A percentile compares a stretch with the other conserved stretches of the same genome.
phyloP scores from a whole-genome alignment of 1,140 invertebrate species.

The Halictus rubicundus region DNA sequence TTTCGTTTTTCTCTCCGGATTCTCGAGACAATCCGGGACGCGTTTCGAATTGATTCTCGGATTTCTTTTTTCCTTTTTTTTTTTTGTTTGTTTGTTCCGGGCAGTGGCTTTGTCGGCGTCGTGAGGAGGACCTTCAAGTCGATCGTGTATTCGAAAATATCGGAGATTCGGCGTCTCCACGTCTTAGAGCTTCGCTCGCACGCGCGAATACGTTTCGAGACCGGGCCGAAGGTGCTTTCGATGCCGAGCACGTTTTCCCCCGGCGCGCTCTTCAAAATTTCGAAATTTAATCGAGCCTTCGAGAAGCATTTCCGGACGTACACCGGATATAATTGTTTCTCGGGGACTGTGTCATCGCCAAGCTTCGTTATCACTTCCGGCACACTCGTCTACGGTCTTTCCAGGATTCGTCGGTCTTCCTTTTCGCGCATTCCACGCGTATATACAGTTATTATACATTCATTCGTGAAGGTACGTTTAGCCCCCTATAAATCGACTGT shows the following conservation, averaged over 20 bases:
- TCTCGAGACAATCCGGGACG: slow-evolving; percentile 6
- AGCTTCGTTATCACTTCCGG: not conserved
- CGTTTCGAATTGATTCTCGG: slow-evolving; percentile 3
- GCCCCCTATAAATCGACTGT: not conserved
- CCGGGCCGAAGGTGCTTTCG: not conserved
- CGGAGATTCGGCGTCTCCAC: not conserved
- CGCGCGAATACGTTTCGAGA: not conserved
- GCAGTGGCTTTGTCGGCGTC: not conserved
- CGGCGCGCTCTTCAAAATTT: not conserved
- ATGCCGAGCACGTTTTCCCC: not conserved
- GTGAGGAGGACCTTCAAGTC: not conserved
- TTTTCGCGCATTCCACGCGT: slow-evolving; percentile 33
- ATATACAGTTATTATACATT: slow-evolving; percentile 39
- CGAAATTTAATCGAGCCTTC: not conserved
- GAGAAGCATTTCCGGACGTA: not conserved
- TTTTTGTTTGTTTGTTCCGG: too few species aligned
- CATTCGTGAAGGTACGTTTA: not conserved
- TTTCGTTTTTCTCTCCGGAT: not conserved
- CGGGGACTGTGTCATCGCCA: not conserved
- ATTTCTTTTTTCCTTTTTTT: too few species aligned
- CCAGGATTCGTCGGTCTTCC: not conserved
- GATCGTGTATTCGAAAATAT: not conserved
- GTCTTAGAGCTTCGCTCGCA: too few species aligned
- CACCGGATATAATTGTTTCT: not conserved
- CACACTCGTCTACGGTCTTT: not conserved